Evolutionary conservation across 2,113 vertebrate genomes (phyloP).

Genomic region (Lophius piscatorius): DNA sequence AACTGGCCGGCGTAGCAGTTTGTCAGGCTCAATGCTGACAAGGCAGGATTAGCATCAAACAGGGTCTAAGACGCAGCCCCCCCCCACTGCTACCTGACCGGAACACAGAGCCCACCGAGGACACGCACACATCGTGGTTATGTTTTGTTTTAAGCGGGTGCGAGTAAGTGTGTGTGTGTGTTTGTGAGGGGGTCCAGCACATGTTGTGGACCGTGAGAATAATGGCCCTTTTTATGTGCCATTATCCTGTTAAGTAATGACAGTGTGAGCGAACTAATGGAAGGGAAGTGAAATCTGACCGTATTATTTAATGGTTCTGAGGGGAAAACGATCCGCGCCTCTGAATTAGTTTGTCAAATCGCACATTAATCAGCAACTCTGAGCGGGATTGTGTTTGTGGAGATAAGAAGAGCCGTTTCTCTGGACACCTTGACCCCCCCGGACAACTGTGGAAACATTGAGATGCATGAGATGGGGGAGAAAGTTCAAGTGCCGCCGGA

Average conservation of each 20-base stretch:
- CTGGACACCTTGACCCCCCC: slow-evolving; percentile 45
- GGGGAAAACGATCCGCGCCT: slow-evolving; percentile 59
- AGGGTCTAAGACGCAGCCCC: slow-evolving; percentile 40
- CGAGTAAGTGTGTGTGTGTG: slow-evolving; percentile 15
- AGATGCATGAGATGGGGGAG: slow-evolving; percentile 65
- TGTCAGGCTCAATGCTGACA: slow-evolving; percentile 62
- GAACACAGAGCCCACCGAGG: too few species aligned
- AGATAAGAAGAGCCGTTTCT: slow-evolving; percentile 25
- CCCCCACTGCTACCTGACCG: slow-evolving; percentile 21
- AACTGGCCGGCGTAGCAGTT: slow-evolving; percentile 49
- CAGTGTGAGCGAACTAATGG: slow-evolving; percentile 70
- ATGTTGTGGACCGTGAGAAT: slow-evolving; percentile 75
- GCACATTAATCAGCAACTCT: slow-evolving; percentile 60
- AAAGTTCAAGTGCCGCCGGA: slow-evolving; percentile 64
- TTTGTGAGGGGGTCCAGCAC: slow-evolving; percentile 71
- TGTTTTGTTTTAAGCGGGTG: slow-evolving; percentile 31
- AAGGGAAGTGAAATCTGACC: slow-evolving; percentile 69
- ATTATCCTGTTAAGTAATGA: slow-evolving; percentile 83
- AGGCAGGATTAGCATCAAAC: slow-evolving; percentile 61
- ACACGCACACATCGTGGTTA: too few species aligned
- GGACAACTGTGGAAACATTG: slow-evolving; percentile 54
- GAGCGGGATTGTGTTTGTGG: slow-evolving; percentile 13
- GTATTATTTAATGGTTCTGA: slow-evolving; percentile 69
- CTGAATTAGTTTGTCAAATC: slow-evolving; percentile 67
- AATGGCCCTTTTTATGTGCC: slow-evolving; percentile 78